These are phyloP conservation scores for Lithosia quadra DNA, from an alignment of 2,888 invertebrate species.

Conservation along the genomic window DNA sequence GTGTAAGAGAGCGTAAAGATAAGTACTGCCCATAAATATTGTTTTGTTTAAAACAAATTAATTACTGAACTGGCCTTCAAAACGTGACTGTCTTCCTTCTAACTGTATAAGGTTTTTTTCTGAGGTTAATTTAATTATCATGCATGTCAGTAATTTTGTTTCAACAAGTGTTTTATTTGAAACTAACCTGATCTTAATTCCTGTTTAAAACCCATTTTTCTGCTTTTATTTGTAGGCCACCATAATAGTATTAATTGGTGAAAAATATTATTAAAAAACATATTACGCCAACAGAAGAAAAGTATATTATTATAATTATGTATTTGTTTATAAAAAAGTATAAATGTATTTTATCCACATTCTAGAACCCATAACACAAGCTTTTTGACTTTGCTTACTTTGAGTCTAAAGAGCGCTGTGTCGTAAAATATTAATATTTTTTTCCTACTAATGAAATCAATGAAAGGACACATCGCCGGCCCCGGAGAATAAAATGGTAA, in stretches of 20 bases:
- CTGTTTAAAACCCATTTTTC: neutral
- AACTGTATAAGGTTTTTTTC: constrained; percentile 11
- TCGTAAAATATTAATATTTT: too few relatives aligned
- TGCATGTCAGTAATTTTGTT: neutral
- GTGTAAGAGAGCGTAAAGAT: constrained; percentile 39
- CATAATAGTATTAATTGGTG: neutral
- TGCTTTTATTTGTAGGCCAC: neutral
- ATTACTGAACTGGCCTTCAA: constrained; percentile 17
- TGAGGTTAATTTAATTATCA: constrained; percentile 4
- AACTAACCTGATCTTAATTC: neutral
- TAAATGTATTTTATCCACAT: too few relatives aligned
- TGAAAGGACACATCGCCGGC: too few relatives aligned
- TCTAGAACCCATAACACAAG: too few relatives aligned
- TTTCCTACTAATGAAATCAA: too few relatives aligned
- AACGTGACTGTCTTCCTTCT: constrained; percentile 1
- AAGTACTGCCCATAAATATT: constrained; percentile 5
- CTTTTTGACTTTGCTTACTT: too few relatives aligned
- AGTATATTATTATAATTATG: too few relatives aligned
- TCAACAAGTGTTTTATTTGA: neutral
- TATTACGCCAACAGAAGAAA: too few relatives aligned
- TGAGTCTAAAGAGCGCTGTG: too few relatives aligned
- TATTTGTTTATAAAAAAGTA: too few relatives aligned
- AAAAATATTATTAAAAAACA: neutral
- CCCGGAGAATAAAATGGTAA: too few relatives aligned
- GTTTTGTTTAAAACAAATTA: constrained; percentile 14